Conservation (phyloP, 2,888 invertebrate genomes). For the Dynastes maya region DNA sequence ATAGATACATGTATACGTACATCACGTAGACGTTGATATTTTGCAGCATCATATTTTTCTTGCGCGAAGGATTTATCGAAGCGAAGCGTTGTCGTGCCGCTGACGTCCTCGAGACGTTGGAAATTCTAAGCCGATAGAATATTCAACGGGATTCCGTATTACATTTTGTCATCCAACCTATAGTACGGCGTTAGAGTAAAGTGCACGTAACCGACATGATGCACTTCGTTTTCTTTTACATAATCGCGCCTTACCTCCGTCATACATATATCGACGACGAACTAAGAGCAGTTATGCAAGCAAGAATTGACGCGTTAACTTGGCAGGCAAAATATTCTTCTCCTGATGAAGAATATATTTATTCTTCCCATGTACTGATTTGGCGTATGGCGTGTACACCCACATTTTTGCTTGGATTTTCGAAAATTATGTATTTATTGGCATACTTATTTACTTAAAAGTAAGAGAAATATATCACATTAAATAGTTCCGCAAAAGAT, state of each 20-base stretch:
- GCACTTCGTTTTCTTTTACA: slow-evolving; percentile 14
- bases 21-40: not conserved
- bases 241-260: not conserved
- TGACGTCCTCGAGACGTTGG: not conserved
- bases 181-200: not conserved
- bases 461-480: no score
- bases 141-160: slow-evolving; percentile 8
- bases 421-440: no score
- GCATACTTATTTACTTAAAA: no score
- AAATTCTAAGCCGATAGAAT: slow-evolving; percentile 24
- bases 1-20: not conserved
- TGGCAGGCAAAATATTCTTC: not conserved
- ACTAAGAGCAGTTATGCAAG: not conserved
- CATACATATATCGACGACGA: not conserved
- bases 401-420: no score
- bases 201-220: slow-evolving; percentile 5
- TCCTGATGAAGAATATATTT: no score
- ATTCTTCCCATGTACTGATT: no score
- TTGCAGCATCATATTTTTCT: not conserved
- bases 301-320: not conserved
- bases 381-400: no score
- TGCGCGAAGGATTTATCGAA: slow-evolving; percentile 5
- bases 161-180: slow-evolving; percentile 16
- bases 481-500: no score
- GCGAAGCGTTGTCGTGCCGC: not conserved